phyloP scores from a whole-genome alignment of 2,113 vertebrate genomes.

The Chaenocephalus aceratus region DNA sequence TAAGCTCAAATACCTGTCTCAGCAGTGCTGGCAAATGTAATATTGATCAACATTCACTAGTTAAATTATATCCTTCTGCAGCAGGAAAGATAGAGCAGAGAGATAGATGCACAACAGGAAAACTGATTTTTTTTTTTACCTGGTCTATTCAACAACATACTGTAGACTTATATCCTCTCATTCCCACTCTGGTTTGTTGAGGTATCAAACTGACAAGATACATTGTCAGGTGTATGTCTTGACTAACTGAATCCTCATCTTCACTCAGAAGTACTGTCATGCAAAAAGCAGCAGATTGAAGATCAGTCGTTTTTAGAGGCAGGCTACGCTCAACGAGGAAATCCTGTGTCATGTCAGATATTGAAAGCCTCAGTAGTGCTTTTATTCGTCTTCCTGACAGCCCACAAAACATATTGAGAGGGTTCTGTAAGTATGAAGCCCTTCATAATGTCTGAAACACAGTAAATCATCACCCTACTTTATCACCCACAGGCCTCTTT shows the following conservation, averaged over 20 bases:
- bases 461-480: too few species aligned
- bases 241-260: slow-evolving; percentile 15
- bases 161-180: slow-evolving; percentile 14
- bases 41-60: slow-evolving; percentile 76
- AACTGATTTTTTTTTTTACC: slow-evolving; percentile 39
- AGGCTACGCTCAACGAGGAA: neutral
- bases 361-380: neutral
- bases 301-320: neutral
- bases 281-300: slow-evolving; percentile 16
- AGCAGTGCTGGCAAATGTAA: slow-evolving; percentile 74
- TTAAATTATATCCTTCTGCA: slow-evolving; percentile 67
- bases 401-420: neutral
- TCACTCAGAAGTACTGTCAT: slow-evolving; percentile 22
- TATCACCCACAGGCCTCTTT: too few species aligned
- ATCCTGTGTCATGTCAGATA: neutral
- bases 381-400: neutral
- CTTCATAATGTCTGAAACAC: too few species aligned
- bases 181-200: slow-evolving; percentile 27
- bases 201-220: slow-evolving; percentile 15
- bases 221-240: slow-evolving; percentile 15
- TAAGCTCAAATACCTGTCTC: slow-evolving; percentile 76
- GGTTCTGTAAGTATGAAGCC: neutral
- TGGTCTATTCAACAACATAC: slow-evolving; percentile 1
- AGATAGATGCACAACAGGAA: slow-evolving; percentile 32
- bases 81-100: slow-evolving; percentile 17